Conservation (phyloP, 1,140 invertebrate species). For the Procambarus clarkii region DNA sequence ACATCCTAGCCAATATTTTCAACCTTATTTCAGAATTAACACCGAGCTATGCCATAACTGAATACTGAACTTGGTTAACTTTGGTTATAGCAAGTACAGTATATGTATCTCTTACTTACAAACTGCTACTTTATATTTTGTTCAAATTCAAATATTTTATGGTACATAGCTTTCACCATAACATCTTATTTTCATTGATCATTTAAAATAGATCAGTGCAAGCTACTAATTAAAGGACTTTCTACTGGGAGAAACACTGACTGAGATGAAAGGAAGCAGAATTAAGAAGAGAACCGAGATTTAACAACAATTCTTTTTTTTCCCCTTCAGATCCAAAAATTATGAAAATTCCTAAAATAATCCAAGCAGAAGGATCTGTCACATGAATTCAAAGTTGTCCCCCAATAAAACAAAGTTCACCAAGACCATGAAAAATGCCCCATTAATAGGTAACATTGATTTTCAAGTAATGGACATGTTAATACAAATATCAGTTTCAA, state of each 20-base stretch:
- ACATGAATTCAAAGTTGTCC: too few species aligned
- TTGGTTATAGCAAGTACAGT: slow-evolving; percentile 3
- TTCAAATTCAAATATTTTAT: not conserved
- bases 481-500: too few species aligned
- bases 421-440: not conserved
- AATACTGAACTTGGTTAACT: not conserved
- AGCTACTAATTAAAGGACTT: slow-evolving; percentile 32
- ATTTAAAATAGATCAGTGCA: slow-evolving; percentile 42
- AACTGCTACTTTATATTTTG: not conserved
- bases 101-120: not conserved
- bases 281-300: slow-evolving; percentile 59
- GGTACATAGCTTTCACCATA: not conserved
- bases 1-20: not conserved
- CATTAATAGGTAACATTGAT: not conserved
- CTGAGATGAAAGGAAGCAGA: slow-evolving; percentile 41
- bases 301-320: slow-evolving; percentile 1
- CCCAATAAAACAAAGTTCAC: too few species aligned
- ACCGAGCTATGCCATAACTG: not conserved
- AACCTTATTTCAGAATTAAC: not conserved
- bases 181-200: slow-evolving; percentile 24
- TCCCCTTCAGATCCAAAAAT: not conserved
- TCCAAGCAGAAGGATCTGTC: too few species aligned
- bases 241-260: slow-evolving; percentile 65
- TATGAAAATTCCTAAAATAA: not conserved
- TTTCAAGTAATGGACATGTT: too few species aligned